Evolutionary conservation across 2,113 vertebrate species (phyloP).

Genomic region (Vanacampus margaritifer): DNA sequence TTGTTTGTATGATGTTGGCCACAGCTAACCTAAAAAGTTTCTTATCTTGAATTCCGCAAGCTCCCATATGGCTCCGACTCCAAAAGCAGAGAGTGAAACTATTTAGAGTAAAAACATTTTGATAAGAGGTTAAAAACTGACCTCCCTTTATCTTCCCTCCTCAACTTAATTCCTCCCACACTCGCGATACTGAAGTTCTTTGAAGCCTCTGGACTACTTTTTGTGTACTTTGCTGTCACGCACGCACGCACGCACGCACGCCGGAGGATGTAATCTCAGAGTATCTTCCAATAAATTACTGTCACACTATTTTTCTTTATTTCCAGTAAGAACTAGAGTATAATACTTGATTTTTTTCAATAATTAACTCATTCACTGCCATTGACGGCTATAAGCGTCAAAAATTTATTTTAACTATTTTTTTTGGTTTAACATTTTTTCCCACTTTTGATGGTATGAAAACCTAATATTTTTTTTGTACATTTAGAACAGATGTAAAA

Average conservation of each 20-base stretch:
- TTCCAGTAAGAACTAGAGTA: background rate
- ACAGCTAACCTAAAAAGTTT: background rate
- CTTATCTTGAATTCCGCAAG: background rate
- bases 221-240: background rate
- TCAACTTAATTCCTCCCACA: slow-evolving; percentile 20
- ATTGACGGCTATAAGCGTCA: no score
- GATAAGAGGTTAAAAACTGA: slow-evolving; percentile 5
- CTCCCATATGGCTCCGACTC: background rate
- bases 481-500: no score
- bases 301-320: background rate
- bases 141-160: background rate
- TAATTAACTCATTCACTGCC: no score
- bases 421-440: no score
- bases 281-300: background rate
- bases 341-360: background rate
- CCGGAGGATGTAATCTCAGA: background rate
- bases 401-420: no score
- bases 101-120: background rate
- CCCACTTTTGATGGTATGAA: no score
- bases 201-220: slow-evolving; percentile 7
- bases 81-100: background rate
- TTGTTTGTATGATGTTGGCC: background rate
- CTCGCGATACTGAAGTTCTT: slow-evolving; percentile 6
- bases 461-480: no score
- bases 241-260: no score